Evolutionary conservation across 2,888 invertebrate genomes (phyloP).

Genomic region (Clostera curtula): DNA sequence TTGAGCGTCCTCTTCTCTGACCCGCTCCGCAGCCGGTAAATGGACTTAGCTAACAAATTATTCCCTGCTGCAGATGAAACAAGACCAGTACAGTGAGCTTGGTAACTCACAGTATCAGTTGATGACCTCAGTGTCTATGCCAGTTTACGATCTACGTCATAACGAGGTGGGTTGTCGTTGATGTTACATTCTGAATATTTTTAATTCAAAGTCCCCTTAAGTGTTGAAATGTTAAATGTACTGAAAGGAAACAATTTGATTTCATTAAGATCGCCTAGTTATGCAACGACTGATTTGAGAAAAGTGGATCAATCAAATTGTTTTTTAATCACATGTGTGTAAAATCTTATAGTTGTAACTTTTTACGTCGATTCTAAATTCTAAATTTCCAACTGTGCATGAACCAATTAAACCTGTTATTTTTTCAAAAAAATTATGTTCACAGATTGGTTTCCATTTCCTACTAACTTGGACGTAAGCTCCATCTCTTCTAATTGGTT

Average conservation of each 20-base stretch:
- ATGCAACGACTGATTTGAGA: neutral
- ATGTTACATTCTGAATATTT: slow-evolving; percentile 11
- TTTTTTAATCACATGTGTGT: slow-evolving; percentile 26
- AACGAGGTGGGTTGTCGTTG: slow-evolving; percentile 80
- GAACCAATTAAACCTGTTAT: slow-evolving; percentile 35
- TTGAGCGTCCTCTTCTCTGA: too few species aligned
- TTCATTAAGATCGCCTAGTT: too few species aligned
- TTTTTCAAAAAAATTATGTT: slow-evolving; percentile 45
- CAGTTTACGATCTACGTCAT: slow-evolving; percentile 91
- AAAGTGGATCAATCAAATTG: slow-evolving; percentile 15
- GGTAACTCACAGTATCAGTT: slow-evolving; percentile 82
- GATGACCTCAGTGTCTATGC: slow-evolving; percentile 95
- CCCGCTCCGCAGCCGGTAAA: too few species aligned
- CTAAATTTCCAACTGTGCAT: slow-evolving; percentile 52
- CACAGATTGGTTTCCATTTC: slow-evolving; percentile 62
- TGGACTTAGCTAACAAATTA: slow-evolving; percentile 1
- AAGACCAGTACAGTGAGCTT: slow-evolving; percentile 76
- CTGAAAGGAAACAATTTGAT: slow-evolving; percentile 18
- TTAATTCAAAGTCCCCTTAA: slow-evolving; percentile 20
- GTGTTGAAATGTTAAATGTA: slow-evolving; percentile 13
- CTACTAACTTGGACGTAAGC: slow-evolving; percentile 64
- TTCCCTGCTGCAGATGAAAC: slow-evolving; percentile 62
- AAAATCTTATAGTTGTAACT: slow-evolving; percentile 15
- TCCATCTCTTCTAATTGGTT: slow-evolving; percentile 38
- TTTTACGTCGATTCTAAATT: slow-evolving; percentile 36